phyloP scores from a whole-genome alignment of 1,140 invertebrate species.

The Papilio polyxenes region DNA sequence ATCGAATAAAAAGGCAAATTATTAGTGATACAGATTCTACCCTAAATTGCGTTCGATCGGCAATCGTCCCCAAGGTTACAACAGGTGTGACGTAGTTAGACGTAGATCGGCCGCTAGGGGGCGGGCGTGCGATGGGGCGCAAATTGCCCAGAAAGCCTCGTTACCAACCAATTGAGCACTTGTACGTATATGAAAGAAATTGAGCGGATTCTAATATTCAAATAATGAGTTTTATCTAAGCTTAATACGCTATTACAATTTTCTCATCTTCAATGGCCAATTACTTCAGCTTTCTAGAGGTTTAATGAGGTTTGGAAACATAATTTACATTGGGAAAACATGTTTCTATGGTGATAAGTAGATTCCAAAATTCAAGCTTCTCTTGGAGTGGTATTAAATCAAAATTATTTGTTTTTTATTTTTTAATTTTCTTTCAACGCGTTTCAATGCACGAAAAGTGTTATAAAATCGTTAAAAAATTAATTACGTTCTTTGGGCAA shows the following conservation, averaged over 20 bases:
- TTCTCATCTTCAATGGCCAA: constrained; percentile 22
- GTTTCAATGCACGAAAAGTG: background rate
- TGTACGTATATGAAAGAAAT: constrained; percentile 29
- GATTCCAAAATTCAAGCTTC: background rate
- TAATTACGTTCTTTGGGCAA: too few relatives aligned
- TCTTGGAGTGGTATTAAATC: background rate
- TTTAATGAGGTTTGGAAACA: background rate
- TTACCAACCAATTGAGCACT: constrained; percentile 44
- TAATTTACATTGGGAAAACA: background rate
- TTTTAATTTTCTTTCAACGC: background rate
- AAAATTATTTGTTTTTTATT: background rate
- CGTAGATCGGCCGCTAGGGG: constrained; percentile 45
- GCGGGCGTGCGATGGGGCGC: constrained; percentile 46
- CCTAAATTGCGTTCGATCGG: constrained; percentile 40
- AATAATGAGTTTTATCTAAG: constrained; percentile 8
- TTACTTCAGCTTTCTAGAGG: background rate
- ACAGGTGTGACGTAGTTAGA: constrained; percentile 58
- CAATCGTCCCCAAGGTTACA: constrained; percentile 50
- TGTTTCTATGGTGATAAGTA: constrained; percentile 4
- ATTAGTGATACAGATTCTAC: constrained; percentile 39
- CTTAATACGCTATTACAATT: background rate
- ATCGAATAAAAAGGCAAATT: constrained; percentile 25
- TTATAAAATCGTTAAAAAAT: background rate
- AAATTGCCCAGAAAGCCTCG: constrained; percentile 59
- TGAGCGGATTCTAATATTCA: background rate